phyloP scores from a whole-genome alignment of 2,797 vertebrate genomes.

The Gymnopithys bicolor region DNA sequence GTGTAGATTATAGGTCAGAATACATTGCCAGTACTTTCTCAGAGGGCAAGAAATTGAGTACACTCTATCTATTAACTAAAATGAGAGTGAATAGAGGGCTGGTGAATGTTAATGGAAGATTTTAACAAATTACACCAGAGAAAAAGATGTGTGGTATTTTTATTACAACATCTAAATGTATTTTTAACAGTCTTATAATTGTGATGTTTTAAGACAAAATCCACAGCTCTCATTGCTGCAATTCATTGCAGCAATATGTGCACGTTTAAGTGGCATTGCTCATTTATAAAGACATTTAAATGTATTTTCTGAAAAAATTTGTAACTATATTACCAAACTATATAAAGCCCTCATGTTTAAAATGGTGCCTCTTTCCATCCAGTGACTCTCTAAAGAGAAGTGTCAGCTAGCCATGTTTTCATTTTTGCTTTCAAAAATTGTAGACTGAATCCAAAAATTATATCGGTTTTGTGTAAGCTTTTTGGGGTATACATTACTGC shows the following conservation, averaged over 20 bases:
- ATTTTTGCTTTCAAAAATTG: not conserved
- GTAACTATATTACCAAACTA: not conserved
- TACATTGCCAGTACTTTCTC: slow-evolving; percentile 5
- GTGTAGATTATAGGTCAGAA: slow-evolving; percentile 44
- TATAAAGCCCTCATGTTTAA: not conserved
- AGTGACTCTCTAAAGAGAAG: not conserved
- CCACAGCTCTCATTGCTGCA: not conserved
- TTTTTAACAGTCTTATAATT: slow-evolving; percentile 7
- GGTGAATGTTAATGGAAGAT: not conserved
- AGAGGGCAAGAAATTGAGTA: slow-evolving; percentile 13
- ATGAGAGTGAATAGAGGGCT: not conserved
- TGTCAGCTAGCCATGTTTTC: not conserved
- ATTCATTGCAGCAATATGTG: slow-evolving; percentile 1
- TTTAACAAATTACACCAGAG: not conserved
- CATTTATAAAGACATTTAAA: not conserved
- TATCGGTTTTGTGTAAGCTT: not conserved
- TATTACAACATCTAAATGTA: not conserved
- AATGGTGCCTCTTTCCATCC: not conserved
- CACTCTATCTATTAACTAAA: not conserved
- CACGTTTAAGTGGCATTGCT: not conserved
- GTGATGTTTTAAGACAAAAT: slow-evolving; percentile 9
- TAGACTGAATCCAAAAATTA: not conserved
- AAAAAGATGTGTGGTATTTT: not conserved
- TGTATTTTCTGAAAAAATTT: not conserved
- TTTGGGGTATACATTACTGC: not conserved